phyloP scores from a whole-genome alignment of 35 echinoderm and acorn worm species.

The Ophioderma brevispina region DNA sequence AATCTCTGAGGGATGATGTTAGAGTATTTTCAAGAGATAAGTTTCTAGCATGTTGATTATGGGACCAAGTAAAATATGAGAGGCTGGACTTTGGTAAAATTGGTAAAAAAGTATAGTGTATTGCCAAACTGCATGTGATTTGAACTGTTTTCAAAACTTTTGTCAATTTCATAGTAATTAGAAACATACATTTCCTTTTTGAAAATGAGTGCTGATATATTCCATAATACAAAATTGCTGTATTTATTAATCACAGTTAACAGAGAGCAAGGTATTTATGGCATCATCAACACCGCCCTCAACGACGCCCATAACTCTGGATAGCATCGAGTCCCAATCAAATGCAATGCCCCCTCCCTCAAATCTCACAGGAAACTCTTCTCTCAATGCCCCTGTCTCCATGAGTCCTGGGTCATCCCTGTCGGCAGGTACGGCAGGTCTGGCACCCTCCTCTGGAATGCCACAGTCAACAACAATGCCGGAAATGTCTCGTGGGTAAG shows the following conservation, averaged over 20 bases:
- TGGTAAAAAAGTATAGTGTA: too few species aligned
- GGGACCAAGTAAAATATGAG: too few species aligned
- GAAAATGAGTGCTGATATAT: too few species aligned
- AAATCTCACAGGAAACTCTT: neutral
- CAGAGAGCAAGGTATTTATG: conserved; percentile 55
- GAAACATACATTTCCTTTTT: too few species aligned
- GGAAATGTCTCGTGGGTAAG: neutral
- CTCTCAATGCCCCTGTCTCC: neutral
- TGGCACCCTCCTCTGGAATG: neutral
- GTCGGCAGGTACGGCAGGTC: neutral
- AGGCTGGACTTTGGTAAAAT: too few species aligned
- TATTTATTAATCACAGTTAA: neutral
- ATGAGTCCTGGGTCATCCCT: neutral
- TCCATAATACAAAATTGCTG: too few species aligned
- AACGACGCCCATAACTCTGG: neutral
- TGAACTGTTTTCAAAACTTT: too few species aligned
- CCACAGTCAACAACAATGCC: neutral
- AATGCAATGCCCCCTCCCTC: neutral
- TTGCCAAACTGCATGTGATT: too few species aligned
- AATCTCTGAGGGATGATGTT: too few species aligned
- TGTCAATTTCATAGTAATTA: too few species aligned
- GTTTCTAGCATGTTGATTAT: too few species aligned
- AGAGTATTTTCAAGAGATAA: too few species aligned
- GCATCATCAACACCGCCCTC: neutral
- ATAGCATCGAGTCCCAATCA: neutral